Base-by-base conservation (phyloP, 1,140 invertebrate species). In the Gryon sp. region DNA sequence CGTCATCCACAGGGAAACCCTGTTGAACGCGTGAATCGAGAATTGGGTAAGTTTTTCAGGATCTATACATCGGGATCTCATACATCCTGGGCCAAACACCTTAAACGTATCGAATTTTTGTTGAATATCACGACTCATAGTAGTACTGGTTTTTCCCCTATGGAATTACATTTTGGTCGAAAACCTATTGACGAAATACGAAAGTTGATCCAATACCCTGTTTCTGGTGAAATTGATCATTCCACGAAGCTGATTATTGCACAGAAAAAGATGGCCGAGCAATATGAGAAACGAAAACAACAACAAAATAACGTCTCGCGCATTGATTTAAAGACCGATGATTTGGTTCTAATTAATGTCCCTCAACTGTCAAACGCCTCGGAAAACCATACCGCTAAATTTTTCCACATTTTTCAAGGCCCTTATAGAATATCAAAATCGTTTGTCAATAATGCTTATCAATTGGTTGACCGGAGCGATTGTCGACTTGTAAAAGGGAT, bases 111-210 rank as follows among this genome's bases (percentile, higher is more conserved):
- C 1, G 81, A 82, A 43, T 16, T 65, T 6, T 55, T 79, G 1
- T 83, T 86, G 43, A 89, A 88, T 57, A 72, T 79, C 4, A 73
- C 82, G 2, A 57, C 68, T 8, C 86, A 89, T 57, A 26, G 59
- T 11, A 76, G 69, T 20, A 88, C 82, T 0, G 76, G 82, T 0
- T 85, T 50, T 52, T 79, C 75, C 0, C 86, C 87, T 0, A 80
- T 46, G 45, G 79, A 85, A 41, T 34, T 89, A 0, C 15, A 87
- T 2, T 83, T 65, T 62, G 85, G 86, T n/a, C 28, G 20, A 15
- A 62, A 12, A 46, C 36, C 46, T 7, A 66, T 57, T 12, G 70
- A 66, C 14, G 70, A 34, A 16, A 45, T 59, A 6, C 16, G 20
- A 19, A 20, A 53, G 9, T 19, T 43, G 0, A 28, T 73, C 2